A percentile compares a stretch with the other conserved stretches of the same genome.
These are phyloP conservation scores for Pelodiscus sinensis DNA, from an alignment of 2,113 vertebrate genomes.

Conservation along the genomic window DNA sequence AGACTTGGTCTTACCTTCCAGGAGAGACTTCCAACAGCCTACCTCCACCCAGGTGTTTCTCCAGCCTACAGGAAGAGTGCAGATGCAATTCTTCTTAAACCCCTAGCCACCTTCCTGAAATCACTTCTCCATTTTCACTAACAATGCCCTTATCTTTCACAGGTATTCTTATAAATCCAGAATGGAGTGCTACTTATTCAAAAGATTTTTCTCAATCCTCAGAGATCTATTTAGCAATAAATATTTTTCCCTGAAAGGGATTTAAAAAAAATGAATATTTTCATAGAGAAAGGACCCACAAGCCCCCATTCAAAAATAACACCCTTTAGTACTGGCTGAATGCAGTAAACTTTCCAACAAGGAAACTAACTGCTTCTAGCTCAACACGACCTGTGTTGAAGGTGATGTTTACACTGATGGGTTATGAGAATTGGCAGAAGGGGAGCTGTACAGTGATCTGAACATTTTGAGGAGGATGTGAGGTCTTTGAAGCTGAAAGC, in stretches of 20 bases:
- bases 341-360: background rate
- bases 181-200: background rate
- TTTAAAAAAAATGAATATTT: background rate
- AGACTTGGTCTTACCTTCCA: constrained; percentile 15
- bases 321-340: background rate
- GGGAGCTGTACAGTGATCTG: background rate
- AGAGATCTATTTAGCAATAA: background rate
- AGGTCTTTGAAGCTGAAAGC: constrained; percentile 9
- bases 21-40: constrained; percentile 9
- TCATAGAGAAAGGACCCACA: background rate
- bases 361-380: background rate
- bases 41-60: background rate
- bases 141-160: background rate
- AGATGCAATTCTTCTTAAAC: constrained; percentile 4
- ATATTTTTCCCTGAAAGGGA: background rate
- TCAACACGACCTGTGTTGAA: background rate
- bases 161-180: background rate
- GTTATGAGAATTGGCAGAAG: background rate
- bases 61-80: background rate
- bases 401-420: background rate
- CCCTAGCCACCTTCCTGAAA: background rate
- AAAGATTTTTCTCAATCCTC: background rate
- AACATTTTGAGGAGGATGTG: background rate
- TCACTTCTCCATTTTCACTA: background rate
- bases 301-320: background rate